A percentile compares a stretch with the other conserved stretches of the same genome.
Conservation (phyloP, 92 coral and sea anemone species). For the Palythoa caribaeorum region DNA sequence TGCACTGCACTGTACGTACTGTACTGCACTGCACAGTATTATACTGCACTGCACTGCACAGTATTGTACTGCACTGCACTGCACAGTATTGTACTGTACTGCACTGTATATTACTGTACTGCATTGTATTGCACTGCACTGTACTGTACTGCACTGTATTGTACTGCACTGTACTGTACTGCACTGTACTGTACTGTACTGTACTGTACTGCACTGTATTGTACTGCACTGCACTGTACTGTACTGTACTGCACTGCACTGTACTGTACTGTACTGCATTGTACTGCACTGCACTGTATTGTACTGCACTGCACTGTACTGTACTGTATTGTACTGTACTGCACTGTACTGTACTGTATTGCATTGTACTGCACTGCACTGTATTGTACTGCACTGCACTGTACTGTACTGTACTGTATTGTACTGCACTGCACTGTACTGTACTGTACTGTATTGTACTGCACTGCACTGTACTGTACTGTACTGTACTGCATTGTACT, state of each 20-base stretch:
- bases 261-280: too few relatives aligned
- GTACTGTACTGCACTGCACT: background rate
- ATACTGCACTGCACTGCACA: too few relatives aligned
- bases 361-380: too few relatives aligned
- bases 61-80: too few relatives aligned
- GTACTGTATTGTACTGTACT: background rate
- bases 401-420: too few relatives aligned
- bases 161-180: background rate
- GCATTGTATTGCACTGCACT: background rate
- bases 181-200: background rate
- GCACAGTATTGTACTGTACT: too few relatives aligned
- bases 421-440: too few relatives aligned
- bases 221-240: background rate
- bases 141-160: background rate
- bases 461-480: background rate
- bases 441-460: background rate
- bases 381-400: too few relatives aligned
- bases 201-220: background rate
- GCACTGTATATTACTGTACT: background rate
- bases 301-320: background rate
- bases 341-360: too few relatives aligned
- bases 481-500: background rate
- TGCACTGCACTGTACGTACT: too few relatives aligned
- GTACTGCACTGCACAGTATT: too few relatives aligned
- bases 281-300: background rate